These are phyloP conservation scores for Aethes cnicana DNA, from an alignment of 2,888 invertebrate genomes.

Conservation along the genomic window DNA sequence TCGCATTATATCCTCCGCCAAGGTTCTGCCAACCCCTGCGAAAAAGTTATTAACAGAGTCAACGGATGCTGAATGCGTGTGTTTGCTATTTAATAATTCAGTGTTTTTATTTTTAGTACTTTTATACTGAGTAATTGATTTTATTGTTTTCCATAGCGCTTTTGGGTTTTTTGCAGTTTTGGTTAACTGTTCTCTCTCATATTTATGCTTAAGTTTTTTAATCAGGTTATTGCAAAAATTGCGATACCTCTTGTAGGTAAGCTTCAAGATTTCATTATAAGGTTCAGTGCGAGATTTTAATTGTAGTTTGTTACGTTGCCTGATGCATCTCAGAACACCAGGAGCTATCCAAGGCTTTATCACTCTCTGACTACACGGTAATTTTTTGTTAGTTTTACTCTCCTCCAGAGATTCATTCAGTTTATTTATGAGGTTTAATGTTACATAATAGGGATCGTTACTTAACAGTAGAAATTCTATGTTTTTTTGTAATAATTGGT, in stretches of 20 bases:
- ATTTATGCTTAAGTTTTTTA: too few species aligned
- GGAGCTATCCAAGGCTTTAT: too few species aligned
- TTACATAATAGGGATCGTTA: too few species aligned
- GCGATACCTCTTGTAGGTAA: background rate
- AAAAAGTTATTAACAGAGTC: background rate
- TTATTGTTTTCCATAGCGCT: background rate
- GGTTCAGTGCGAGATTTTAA: background rate
- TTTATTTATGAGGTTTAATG: too few species aligned
- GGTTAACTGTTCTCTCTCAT: background rate
- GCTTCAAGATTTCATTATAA: background rate
- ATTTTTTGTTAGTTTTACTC: too few species aligned
- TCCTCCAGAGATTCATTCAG: too few species aligned
- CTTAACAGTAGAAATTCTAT: too few species aligned
- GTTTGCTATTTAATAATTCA: background rate
- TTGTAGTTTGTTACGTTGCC: too few species aligned
- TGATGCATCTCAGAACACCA: too few species aligned
- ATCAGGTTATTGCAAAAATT: too few species aligned
- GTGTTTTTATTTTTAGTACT: background rate
- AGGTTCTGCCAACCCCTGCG: background rate
- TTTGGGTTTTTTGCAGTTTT: background rate
- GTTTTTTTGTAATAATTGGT: too few species aligned
- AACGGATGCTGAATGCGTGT: background rate
- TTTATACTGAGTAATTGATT: background rate
- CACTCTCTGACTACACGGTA: too few species aligned
- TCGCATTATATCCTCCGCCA: background rate